A percentile compares a stretch with the other conserved stretches of the same genome.
Conservation (phyloP, 2,113 vertebrate species). For the Syrmaticus mikado region DNA sequence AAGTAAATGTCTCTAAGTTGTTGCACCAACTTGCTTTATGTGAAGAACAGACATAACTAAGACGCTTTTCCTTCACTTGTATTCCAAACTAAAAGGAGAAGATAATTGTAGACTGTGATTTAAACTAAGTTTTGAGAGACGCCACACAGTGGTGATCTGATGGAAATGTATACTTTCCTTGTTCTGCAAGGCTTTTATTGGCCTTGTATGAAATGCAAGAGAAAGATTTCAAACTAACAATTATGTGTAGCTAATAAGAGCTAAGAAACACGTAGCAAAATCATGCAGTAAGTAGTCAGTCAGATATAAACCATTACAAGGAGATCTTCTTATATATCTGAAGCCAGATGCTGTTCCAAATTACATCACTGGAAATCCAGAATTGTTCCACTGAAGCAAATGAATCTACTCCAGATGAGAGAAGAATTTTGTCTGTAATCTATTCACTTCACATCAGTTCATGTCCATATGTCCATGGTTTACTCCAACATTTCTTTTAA, state of each 20-base stretch:
- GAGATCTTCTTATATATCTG: background rate
- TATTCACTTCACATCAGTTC: slow-evolving; percentile 35
- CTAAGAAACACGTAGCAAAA: background rate
- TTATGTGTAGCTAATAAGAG: background rate
- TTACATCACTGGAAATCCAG: slow-evolving; percentile 67
- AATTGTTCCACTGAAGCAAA: slow-evolving; percentile 47
- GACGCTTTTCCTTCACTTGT: background rate
- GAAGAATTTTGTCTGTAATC: slow-evolving; percentile 55
- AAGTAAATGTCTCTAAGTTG: background rate
- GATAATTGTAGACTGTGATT: background rate
- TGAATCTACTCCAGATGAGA: slow-evolving; percentile 64
- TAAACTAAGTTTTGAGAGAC: background rate
- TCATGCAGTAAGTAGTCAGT: slow-evolving; percentile 31
- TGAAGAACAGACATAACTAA: background rate
- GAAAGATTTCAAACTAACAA: background rate
- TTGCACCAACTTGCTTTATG: background rate
- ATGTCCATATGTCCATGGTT: background rate
- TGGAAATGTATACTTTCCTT: background rate
- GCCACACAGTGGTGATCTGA: background rate
- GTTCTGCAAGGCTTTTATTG: background rate
- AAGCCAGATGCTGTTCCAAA: slow-evolving; percentile 58
- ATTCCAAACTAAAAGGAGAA: background rate
- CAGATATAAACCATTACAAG: slow-evolving; percentile 41
- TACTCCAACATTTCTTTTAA: background rate
- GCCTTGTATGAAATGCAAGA: background rate